Evolutionary conservation across 1,140 invertebrate genomes (phyloP), one percentile per base, ranked within the genome.

Genomic region (Idris sp.): DNA sequence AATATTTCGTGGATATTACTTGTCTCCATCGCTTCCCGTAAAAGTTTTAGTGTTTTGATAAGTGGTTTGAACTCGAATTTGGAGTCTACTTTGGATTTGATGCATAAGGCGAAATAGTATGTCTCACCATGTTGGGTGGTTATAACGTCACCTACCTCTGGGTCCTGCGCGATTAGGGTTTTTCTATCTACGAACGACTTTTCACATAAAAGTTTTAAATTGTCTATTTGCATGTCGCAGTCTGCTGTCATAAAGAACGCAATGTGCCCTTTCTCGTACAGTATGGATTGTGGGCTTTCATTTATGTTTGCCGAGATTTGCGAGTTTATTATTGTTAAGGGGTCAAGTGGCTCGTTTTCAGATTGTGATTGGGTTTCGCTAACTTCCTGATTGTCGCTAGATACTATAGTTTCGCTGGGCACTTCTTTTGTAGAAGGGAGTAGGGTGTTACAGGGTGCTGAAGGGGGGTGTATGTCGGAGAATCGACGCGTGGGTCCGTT

Each of bases 91-190:
- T 6, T 30, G 30, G 30, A 25, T n/a, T 46, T 46, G 0, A 46
- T 11, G 1, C 30, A 11, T 46, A 46, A n/a, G 1, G 26, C 43
- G n/a, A 46, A 46, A 31, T n/a, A 46, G n/a, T 31, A 31, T n/a
- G 0, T 46, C 9, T 46, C 15, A 4, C 43, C 43, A 5, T n/a
- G 7, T 31, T 46, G 30, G 6, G 1, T 4, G 0, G 31, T 14
- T 6, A 46, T 18, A 11, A 46, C 43, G 15, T 46, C 28, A 2
- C 43, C 43, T 8, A 46, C 6, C n/a, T 9, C 7, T 1, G 43
- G 43, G 15, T 46, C 18, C n/a, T 46, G 43, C 1, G 43, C 1
- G 15, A 46, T 26, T n/a, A 46, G n/a, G 7, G 30, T 16, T 15
- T 16, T 3, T 16, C 13, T 15, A 30, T 46, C 18, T 1, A 46